phyloP scores from a whole-genome alignment of 2,888 invertebrate species.

The Vanessa cardui region DNA sequence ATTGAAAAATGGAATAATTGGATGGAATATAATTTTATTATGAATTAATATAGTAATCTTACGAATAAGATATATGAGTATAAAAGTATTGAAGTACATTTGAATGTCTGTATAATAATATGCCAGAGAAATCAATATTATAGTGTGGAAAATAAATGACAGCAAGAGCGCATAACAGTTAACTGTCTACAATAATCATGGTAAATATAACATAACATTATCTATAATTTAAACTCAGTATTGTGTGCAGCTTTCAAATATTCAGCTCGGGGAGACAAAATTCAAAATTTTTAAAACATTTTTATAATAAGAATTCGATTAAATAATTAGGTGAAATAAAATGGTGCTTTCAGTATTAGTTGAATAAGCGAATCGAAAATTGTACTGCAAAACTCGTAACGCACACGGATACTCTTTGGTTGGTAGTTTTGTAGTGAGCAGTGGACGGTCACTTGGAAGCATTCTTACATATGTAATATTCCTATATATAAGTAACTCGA shows the following conservation, averaged over 20 bases:
- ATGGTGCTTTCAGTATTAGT: conserved; percentile 83
- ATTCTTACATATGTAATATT: background rate
- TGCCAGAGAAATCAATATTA: too few relatives aligned
- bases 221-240: background rate
- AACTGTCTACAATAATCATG: background rate
- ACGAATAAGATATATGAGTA: too few relatives aligned
- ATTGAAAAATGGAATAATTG: too few relatives aligned
- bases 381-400: conserved; percentile 49
- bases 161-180: background rate
- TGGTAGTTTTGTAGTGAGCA: conserved; percentile 26
- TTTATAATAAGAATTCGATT: conserved; percentile 50
- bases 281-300: conserved; percentile 46
- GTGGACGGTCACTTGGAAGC: conserved; percentile 15
- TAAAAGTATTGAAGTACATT: too few relatives aligned
- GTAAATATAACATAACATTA: background rate
- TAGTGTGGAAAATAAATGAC: background rate
- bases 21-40: too few relatives aligned
- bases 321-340: conserved; percentile 58
- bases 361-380: conserved; percentile 68
- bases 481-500: conserved; percentile 6
- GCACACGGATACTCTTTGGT: conserved; percentile 35
- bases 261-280: conserved; percentile 41
- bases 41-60: too few relatives aligned
- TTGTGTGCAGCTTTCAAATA: conserved; percentile 15
- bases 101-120: too few relatives aligned